A percentile compares a stretch with the other conserved stretches of the same genome.
Evolutionary conservation across 2,113 vertebrate genomes (phyloP).

Genomic region (Rhadina sibilatrix): DNA sequence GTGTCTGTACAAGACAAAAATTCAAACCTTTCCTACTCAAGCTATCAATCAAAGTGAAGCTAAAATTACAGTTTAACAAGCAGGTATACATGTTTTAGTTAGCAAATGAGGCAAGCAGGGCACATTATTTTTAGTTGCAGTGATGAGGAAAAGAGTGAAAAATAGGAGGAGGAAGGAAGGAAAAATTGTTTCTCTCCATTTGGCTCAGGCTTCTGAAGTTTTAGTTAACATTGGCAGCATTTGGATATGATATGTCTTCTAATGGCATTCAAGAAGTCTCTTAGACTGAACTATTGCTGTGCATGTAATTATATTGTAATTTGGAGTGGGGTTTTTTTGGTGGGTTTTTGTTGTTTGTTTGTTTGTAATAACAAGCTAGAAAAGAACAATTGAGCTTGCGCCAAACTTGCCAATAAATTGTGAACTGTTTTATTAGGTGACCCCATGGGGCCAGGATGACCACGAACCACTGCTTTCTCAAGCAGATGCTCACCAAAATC

Average conservation of each 20-base stretch:
- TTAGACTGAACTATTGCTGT: background rate
- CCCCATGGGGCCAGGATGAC: background rate
- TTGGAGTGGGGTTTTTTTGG: too few species aligned
- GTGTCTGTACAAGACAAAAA: conserved; percentile 20
- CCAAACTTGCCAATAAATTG: background rate
- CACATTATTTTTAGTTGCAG: conserved; percentile 41
- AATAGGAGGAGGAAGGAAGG: conserved; percentile 42
- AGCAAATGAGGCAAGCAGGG: conserved; percentile 31
- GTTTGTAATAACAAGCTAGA: too few species aligned
- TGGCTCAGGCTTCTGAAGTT: conserved; percentile 22
- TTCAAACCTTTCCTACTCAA: conserved; percentile 28
- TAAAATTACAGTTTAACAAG: conserved; percentile 51
- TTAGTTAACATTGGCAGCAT: conserved; percentile 4
- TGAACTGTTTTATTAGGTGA: background rate
- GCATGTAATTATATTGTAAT: background rate
- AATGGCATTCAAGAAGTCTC: background rate
- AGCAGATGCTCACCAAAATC: background rate
- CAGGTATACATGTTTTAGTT: conserved; percentile 45
- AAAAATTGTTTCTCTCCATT: background rate
- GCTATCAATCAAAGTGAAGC: conserved; percentile 52
- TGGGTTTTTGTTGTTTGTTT: too few species aligned
- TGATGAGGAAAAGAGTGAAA: conserved; percentile 33
- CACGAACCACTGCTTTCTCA: background rate
- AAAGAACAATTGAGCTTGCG: background rate
- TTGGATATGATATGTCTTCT: background rate